These are phyloP conservation scores for Thunnus maccoyii DNA, from an alignment of 2,113 vertebrate genomes.

Conservation along the genomic window DNA sequence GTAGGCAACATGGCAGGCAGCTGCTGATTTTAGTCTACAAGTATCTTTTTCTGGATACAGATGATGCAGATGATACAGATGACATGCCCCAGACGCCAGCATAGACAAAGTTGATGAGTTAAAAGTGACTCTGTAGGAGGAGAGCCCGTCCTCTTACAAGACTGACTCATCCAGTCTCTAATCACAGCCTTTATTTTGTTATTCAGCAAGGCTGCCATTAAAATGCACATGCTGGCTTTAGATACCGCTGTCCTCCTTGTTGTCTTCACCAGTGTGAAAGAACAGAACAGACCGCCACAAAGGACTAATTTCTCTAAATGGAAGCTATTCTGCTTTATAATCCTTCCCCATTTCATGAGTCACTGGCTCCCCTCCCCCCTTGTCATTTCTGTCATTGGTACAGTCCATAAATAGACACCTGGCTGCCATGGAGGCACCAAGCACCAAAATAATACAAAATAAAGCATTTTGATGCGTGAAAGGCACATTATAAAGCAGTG, in stretches of 20 bases:
- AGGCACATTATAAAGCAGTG: conserved; percentile 20
- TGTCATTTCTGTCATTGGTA: conserved; percentile 65
- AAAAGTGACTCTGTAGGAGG: conserved; percentile 58
- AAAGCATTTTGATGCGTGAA: conserved; percentile 39
- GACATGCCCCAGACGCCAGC: conserved; percentile 33
- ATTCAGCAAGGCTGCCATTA: conserved; percentile 35
- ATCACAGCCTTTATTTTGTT: conserved; percentile 53
- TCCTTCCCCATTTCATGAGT: conserved; percentile 75
- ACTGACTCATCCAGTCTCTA: conserved; percentile 68
- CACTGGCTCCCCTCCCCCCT: conserved; percentile 54
- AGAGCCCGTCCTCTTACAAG: conserved; percentile 38
- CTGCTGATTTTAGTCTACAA: conserved; percentile 8
- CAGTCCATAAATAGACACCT: conserved; percentile 79
- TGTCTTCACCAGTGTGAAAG: conserved; percentile 29
- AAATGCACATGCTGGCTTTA: conserved; percentile 41
- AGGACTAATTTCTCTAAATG: conserved; percentile 77
- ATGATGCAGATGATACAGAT: conserved; percentile 20
- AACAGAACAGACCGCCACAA: conserved; percentile 53
- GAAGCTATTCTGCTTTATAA: conserved; percentile 68
- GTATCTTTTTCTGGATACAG: conserved; percentile 29
- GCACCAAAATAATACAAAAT: conserved; percentile 44
- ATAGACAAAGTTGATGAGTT: conserved; percentile 32
- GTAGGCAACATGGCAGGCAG: conserved; percentile 1
- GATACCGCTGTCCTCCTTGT: conserved; percentile 19
- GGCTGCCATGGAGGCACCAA: conserved; percentile 46